Conservation (phyloP, 1,140 invertebrate genomes). For the Helicoverpa zea region DNA sequence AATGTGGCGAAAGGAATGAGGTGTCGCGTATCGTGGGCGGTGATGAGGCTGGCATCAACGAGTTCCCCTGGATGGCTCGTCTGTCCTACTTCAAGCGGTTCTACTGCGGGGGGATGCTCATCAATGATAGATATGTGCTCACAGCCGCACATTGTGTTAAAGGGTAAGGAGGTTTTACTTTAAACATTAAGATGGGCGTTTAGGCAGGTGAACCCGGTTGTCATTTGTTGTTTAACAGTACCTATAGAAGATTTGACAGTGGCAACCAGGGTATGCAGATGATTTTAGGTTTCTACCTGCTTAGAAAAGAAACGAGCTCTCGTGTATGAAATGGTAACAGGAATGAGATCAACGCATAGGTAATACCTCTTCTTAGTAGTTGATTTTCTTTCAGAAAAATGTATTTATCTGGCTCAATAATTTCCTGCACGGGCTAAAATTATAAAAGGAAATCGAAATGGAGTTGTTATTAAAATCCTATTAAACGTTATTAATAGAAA, state of each 20-base stretch:
- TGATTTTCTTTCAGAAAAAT: too few relatives aligned
- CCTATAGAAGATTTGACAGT: too few relatives aligned
- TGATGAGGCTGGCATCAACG: constrained; percentile 89
- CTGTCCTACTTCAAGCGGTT: constrained; percentile 94
- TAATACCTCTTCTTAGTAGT: too few relatives aligned
- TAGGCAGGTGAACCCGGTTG: neutral
- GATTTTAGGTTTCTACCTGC: too few relatives aligned
- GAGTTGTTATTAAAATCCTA: constrained; percentile 12
- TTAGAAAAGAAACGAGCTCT: too few relatives aligned
- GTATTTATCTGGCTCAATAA: too few relatives aligned
- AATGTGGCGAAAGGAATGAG: constrained; percentile 93
- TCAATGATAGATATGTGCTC: constrained; percentile 93
- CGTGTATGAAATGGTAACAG: too few relatives aligned
- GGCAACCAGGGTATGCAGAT: too few relatives aligned
- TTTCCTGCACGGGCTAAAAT: too few relatives aligned
- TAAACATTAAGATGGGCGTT: too few relatives aligned
- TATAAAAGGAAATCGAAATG: constrained; percentile 18
- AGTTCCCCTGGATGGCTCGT: constrained; percentile 94
- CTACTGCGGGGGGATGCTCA: constrained; percentile 94
- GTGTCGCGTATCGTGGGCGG: constrained; percentile 93
- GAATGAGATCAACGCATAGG: too few relatives aligned
- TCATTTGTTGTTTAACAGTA: neutral
- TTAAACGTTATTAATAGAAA: neutral
- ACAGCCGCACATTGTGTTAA: constrained; percentile 95
- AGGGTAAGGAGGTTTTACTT: constrained; percentile 86